Evolutionary conservation across 2,113 vertebrate species (phyloP).

Genomic region (Nematolebias whitei): DNA sequence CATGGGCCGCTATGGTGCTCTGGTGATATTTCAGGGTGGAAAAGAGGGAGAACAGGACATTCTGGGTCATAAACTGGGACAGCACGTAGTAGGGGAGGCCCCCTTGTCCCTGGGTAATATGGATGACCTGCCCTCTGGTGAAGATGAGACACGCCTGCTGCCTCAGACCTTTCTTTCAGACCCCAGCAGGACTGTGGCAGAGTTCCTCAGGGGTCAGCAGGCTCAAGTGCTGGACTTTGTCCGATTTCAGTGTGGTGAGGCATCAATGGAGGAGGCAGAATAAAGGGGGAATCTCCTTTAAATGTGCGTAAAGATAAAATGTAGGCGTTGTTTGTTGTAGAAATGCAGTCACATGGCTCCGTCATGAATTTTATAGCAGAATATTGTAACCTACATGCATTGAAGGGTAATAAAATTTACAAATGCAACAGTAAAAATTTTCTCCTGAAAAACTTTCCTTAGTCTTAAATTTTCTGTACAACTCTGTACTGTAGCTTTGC

Average conservation of each 20-base stretch:
- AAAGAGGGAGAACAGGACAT: slow-evolving; percentile 58
- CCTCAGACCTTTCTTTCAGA: slow-evolving; percentile 86
- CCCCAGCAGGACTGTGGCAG: slow-evolving; percentile 85
- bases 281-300: slow-evolving; percentile 30
- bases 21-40: slow-evolving; percentile 83
- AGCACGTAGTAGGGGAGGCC: slow-evolving; percentile 89
- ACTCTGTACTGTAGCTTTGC: too few species aligned
- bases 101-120: slow-evolving; percentile 84
- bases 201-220: slow-evolving; percentile 82
- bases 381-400: not conserved
- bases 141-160: slow-evolving; percentile 87
- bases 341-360: slow-evolving; percentile 4
- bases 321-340: not conserved
- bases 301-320: slow-evolving; percentile 26
- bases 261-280: slow-evolving; percentile 37
- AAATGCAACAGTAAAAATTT: slow-evolving; percentile 39
- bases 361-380: slow-evolving; percentile 25
- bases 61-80: slow-evolving; percentile 85
- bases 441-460: not conserved
- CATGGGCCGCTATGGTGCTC: slow-evolving; percentile 86
- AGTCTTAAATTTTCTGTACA: not conserved
- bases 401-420: slow-evolving; percentile 25
- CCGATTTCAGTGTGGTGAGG: slow-evolving; percentile 88
- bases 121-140: slow-evolving; percentile 85
- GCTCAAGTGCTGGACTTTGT: slow-evolving; percentile 88